phyloP scores from a whole-genome alignment of 2,113 vertebrate species.

The Nicator chloris region DNA sequence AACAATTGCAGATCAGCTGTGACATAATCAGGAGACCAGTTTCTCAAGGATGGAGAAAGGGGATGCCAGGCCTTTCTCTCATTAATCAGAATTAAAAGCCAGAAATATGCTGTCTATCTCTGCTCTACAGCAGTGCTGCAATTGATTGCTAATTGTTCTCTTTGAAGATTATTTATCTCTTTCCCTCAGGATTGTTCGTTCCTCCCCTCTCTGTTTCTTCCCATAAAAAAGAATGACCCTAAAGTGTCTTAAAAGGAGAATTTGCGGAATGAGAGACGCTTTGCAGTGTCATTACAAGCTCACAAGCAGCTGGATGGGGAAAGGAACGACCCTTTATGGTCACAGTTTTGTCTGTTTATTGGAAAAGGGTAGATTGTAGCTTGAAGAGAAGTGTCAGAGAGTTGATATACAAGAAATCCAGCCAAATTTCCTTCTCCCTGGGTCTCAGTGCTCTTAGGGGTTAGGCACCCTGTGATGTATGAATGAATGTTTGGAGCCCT shows the following conservation, averaged over 20 bases:
- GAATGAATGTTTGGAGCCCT: background rate
- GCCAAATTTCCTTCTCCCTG: background rate
- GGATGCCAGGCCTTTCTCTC: background rate
- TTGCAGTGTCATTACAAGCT: background rate
- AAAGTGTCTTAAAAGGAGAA: constrained; percentile 26
- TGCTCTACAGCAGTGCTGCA: background rate
- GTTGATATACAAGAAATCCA: background rate
- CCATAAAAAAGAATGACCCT: constrained; percentile 43
- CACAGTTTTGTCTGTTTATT: background rate
- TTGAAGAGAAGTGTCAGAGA: background rate
- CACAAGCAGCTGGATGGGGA: background rate
- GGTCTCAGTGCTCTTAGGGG: background rate
- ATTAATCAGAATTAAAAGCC: constrained; percentile 54
- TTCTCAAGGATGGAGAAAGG: constrained; percentile 6
- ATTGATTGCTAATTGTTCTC: constrained; percentile 58
- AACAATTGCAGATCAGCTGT: constrained; percentile 42
- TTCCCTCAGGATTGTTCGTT: background rate
- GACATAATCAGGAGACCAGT: constrained; percentile 42
- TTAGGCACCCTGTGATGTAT: background rate
- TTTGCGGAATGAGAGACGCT: background rate
- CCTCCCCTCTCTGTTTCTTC: background rate
- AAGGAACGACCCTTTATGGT: background rate
- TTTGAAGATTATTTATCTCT: constrained; percentile 55
- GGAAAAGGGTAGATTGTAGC: background rate
- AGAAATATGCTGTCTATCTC: constrained; percentile 39